Percentiles rank a stretch among this genome's conserved stretches.
Evolutionary conservation across 1,140 invertebrate genomes (phyloP).

Genomic region (Nylanderia fulva): DNA sequence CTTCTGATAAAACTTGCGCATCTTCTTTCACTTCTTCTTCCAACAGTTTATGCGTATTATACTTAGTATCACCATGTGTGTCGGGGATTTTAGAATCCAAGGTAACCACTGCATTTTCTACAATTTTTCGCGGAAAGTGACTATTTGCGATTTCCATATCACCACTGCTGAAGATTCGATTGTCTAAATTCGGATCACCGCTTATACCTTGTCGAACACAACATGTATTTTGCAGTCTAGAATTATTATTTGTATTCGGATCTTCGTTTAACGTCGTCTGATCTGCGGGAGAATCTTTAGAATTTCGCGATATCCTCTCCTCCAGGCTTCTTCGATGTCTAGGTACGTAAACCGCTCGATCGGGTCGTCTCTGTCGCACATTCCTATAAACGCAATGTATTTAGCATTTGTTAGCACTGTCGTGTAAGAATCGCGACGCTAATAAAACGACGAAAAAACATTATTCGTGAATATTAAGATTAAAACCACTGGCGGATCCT

Average conservation of each 20-base stretch:
- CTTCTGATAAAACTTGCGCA: slow-evolving; percentile 34
- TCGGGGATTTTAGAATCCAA: background rate
- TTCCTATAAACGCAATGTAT: slow-evolving; percentile 65
- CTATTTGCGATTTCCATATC: background rate
- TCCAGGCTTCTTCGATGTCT: slow-evolving; percentile 88
- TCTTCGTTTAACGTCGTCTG: slow-evolving; percentile 14
- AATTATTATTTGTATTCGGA: slow-evolving; percentile 42
- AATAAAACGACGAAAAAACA: background rate
- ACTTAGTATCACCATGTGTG: background rate
- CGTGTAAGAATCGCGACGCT: background rate
- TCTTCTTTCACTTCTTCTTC: slow-evolving; percentile 6
- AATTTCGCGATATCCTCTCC: slow-evolving; percentile 51
- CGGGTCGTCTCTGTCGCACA: slow-evolving; percentile 88
- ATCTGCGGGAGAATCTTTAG: background rate
- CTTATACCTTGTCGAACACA: background rate
- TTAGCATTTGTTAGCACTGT: background rate
- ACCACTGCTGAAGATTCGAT: background rate
- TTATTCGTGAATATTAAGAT: too few relatives aligned
- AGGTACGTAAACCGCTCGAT: slow-evolving; percentile 92
- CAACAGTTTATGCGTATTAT: background rate
- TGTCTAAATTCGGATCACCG: background rate
- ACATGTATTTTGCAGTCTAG: slow-evolving; percentile 28
- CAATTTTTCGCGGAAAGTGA: background rate
- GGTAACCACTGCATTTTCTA: background rate
- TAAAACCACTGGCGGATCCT: too few relatives aligned